A percentile compares a stretch with the other conserved stretches of the same genome.
Conservation (phyloP, 2,888 invertebrate genomes). For the Nymphalis urticae region DNA sequence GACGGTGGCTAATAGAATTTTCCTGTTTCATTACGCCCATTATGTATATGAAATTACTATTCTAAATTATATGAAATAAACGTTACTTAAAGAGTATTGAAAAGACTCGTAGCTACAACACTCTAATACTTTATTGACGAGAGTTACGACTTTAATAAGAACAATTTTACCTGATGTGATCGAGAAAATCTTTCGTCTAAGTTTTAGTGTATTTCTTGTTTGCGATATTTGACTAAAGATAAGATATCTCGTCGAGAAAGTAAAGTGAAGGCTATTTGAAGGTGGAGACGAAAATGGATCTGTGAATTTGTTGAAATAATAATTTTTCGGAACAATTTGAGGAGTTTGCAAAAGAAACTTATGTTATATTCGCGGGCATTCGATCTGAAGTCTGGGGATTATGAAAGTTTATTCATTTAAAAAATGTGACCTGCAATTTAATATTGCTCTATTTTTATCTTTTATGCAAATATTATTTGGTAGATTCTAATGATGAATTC, state of each 20-base stretch:
- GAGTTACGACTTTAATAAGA: slow-evolving; percentile 1
- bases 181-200: slow-evolving; percentile 23
- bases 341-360: slow-evolving; percentile 29
- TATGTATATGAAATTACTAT: slow-evolving; percentile 21
- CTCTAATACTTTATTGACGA: neutral
- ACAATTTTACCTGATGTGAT: neutral
- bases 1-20: slow-evolving; percentile 47
- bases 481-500: no score
- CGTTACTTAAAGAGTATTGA: neutral
- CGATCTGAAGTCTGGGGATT: slow-evolving; percentile 13
- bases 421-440: slow-evolving; percentile 11
- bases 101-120: neutral
- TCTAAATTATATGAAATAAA: neutral
- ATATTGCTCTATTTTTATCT: neutral
- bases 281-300: slow-evolving; percentile 27
- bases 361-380: slow-evolving; percentile 24
- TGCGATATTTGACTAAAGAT: slow-evolving; percentile 8
- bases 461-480: neutral
- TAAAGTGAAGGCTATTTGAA: slow-evolving; percentile 14
- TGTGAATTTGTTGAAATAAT: slow-evolving; percentile 36
- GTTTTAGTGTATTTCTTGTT: slow-evolving; percentile 25
- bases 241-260: slow-evolving; percentile 8
- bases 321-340: slow-evolving; percentile 30
- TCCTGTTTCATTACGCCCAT: slow-evolving; percentile 39
- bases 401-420: slow-evolving; percentile 30